Evolutionary conservation across 2,888 invertebrate genomes (phyloP).

Genomic region (Mylabris sibirica): DNA sequence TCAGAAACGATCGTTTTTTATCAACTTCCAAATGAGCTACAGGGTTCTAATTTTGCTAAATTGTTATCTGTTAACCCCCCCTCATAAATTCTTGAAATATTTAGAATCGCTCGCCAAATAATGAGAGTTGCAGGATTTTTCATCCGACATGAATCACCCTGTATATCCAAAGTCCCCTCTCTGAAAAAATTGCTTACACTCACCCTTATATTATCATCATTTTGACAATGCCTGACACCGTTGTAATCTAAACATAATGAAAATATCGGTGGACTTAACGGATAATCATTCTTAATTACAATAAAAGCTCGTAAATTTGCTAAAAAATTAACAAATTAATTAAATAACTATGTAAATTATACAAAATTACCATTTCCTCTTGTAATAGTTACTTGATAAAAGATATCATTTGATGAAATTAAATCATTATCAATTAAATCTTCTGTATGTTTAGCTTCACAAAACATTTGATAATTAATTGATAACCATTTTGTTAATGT

Average conservation of each 20-base stretch:
- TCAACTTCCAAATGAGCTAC: no score
- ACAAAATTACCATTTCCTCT: conserved; percentile 71
- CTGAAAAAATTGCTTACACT: no score
- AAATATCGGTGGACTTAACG: conserved; percentile 79
- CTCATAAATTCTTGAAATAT: no score
- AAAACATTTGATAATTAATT: conserved; percentile 73
- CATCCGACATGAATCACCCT: no score
- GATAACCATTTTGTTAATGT: conserved; percentile 75
- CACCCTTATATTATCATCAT: conserved; percentile 76
- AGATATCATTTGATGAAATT: conserved; percentile 70
- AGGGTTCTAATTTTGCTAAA: no score
- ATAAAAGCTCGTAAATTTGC: conserved; percentile 81
- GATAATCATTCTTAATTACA: conserved; percentile 84
- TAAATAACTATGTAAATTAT: conserved; percentile 20
- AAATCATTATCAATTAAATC: conserved; percentile 67
- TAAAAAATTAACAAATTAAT: conserved; percentile 49
- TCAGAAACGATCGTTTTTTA: no score
- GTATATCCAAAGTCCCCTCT: no score
- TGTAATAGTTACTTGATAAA: conserved; percentile 81
- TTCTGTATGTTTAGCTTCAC: conserved; percentile 64
- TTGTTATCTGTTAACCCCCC: no score
- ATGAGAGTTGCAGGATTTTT: no score
- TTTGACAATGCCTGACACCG: conserved; percentile 70
- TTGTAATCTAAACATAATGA: conserved; percentile 78
- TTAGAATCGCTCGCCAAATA: no score